Base-by-base conservation (phyloP, 2,113 vertebrate species). In the Natator depressus region DNA sequence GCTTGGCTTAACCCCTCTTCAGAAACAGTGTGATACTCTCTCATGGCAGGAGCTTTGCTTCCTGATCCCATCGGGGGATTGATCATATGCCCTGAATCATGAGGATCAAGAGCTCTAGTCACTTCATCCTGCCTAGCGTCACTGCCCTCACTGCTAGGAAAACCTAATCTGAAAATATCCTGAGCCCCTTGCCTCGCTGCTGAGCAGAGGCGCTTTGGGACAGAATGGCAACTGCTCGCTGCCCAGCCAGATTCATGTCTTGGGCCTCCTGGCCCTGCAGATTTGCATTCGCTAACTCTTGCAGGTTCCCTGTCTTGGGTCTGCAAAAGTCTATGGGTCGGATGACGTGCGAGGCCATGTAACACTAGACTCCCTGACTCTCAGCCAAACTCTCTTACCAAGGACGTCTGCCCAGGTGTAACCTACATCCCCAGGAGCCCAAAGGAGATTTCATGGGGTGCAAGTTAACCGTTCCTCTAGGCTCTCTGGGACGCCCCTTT, bases 381-480 rank as follows among this genome's bases (percentile, higher is more conserved):
- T 14, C 38, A 0, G 0, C 38, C 38, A 14, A 7, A 29, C 65
- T n/a, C 65, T n/a, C 8, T 5, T 62, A 14, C 12, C 14, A 62
- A 14, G 57, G 57, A 1, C 83, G 19, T 86, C 72, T 92, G 72
- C 78, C 72, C 84, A 49, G 89, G 0, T 1, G 3, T 96, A 96
- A 96, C 97, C 96, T 93, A 85, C 59, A 91, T 29, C 10, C n/a
- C 5, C 47, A 4, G 80, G 5, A 85, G 93, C 80, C 0, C 1
- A 47, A 0, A 38, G 80, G 4, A 49, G 62, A 17, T n/a, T 17
- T n/a, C 14, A 17, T 14, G 31, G 62, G 31, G 29, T 72, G n/a
- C 35, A 72, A 19, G 9, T 38, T 72, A n/a, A 17, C 55, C 6
- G 13, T n/a, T 31, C 31, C 14, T 69, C 29, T 35, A 69, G 35